phyloP scores from a whole-genome alignment of 1,140 invertebrate genomes.

The Adoxophyes honmai region DNA sequence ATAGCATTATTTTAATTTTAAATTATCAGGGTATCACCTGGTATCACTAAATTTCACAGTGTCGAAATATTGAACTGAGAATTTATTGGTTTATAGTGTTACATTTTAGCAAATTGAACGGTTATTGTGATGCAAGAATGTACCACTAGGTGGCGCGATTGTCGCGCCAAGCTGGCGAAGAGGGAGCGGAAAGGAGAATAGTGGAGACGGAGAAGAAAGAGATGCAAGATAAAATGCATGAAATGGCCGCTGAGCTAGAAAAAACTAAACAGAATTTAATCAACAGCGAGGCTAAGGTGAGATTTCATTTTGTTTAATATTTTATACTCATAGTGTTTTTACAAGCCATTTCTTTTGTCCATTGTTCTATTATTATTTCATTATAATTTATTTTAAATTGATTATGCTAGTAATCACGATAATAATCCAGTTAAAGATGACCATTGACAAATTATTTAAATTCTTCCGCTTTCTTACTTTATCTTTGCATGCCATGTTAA shows the following conservation, averaged over 20 bases:
- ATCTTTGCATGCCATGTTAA: slow-evolving; percentile 2
- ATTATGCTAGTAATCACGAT: too few relatives aligned
- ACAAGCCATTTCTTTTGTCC: neutral
- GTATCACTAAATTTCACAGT: too few relatives aligned
- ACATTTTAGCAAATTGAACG: slow-evolving; percentile 6
- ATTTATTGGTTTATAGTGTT: too few relatives aligned
- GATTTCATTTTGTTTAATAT: neutral
- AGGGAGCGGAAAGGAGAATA: slow-evolving; percentile 85
- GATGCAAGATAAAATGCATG: slow-evolving; percentile 81
- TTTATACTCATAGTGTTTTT: neutral
- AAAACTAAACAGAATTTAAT: slow-evolving; percentile 83
- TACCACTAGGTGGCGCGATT: slow-evolving; percentile 81
- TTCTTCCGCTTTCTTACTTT: neutral
- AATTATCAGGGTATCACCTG: too few relatives aligned
- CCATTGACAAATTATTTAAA: neutral
- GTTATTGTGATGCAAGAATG: slow-evolving; percentile 32
- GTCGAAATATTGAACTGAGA: too few relatives aligned
- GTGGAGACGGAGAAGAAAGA: slow-evolving; percentile 84
- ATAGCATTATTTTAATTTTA: too few relatives aligned
- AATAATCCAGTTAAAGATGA: too few relatives aligned
- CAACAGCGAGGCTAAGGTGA: slow-evolving; percentile 84
- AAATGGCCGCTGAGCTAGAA: slow-evolving; percentile 83
- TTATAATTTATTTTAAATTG: too few relatives aligned
- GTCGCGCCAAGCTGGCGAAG: slow-evolving; percentile 88
- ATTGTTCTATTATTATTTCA: too few relatives aligned